These are phyloP conservation scores for Drosophila mauritiana DNA, from an alignment of 1,140 invertebrate genomes.

Conservation along the genomic window DNA sequence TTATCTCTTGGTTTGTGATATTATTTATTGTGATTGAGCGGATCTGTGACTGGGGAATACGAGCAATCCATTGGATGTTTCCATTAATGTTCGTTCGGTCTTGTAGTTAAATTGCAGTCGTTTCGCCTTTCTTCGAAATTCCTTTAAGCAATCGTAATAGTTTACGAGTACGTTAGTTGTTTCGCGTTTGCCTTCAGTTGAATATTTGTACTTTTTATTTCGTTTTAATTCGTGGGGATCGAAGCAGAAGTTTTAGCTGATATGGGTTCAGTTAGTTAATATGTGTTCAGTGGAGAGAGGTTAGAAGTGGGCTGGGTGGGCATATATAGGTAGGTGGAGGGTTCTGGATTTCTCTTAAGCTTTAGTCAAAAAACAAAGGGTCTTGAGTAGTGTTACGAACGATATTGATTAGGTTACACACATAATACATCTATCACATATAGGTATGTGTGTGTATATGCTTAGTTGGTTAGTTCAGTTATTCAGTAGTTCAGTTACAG, in stretches of 20 bases:
- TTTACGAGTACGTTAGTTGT: constrained; percentile 22
- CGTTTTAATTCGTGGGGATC: constrained; percentile 74
- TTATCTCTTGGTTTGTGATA: constrained; percentile 9
- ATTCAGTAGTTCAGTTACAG: constrained; percentile 22
- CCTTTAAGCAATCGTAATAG: constrained; percentile 15
- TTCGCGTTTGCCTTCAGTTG: constrained; percentile 50
- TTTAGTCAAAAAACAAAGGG: constrained; percentile 41
- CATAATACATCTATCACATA: constrained; percentile 35
- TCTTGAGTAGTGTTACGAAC: constrained; percentile 14
- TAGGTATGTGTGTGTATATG: constrained; percentile 12
- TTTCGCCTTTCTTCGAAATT: constrained; percentile 29
- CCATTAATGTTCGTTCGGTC: constrained; percentile 13
- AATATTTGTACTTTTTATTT: constrained; percentile 84
- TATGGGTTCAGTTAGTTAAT: constrained; percentile 35
- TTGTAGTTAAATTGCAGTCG: constrained; percentile 67
- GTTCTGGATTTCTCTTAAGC: constrained; percentile 25
- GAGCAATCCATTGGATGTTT: constrained; percentile 19
- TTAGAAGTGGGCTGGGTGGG: constrained; percentile 5
- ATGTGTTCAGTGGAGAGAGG: not conserved
- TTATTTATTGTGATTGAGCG: constrained; percentile 40
- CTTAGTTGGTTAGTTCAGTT: constrained; percentile 40
- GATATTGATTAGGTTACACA: constrained; percentile 13
- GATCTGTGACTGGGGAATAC: constrained; percentile 19
- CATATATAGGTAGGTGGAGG: not conserved
- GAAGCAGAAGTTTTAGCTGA: constrained; percentile 66